These are phyloP conservation scores for Criorhina ranunculi DNA, from an alignment of 2,888 invertebrate species.

Conservation along the genomic window DNA sequence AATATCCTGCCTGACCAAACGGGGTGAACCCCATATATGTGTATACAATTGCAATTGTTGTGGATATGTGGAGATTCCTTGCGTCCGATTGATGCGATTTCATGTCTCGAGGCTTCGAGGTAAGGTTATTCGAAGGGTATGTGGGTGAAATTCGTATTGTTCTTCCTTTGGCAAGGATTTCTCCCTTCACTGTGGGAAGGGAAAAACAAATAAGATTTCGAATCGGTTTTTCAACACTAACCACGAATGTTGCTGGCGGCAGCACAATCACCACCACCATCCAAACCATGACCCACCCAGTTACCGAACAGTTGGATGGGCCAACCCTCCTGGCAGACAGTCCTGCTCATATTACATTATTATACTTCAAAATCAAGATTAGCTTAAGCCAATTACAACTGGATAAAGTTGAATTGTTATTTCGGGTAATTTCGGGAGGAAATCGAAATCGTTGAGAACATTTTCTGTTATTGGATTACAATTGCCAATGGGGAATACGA, in stretches of 20 bases:
- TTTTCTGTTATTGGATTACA: constrained; percentile 72
- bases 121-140: constrained; percentile 33
- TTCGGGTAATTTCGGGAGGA: constrained; percentile 75
- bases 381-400: constrained; percentile 76
- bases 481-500: constrained; percentile 66
- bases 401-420: constrained; percentile 77
- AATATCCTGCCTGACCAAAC: constrained; percentile 35
- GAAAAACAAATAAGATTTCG: constrained; percentile 70
- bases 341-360: constrained; percentile 75
- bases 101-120: constrained; percentile 48
- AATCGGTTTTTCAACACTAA: constrained; percentile 76
- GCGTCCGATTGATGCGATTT: constrained; percentile 59
- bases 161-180: constrained; percentile 48
- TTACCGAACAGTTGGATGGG: constrained; percentile 25
- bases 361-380: constrained; percentile 76
- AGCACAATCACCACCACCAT: constrained; percentile 38
- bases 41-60: constrained; percentile 25
- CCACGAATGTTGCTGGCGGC: constrained; percentile 72
- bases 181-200: constrained; percentile 44
- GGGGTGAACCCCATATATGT: not conserved
- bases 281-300: constrained; percentile 24
- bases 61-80: constrained; percentile 18
- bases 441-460: constrained; percentile 72
- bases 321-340: constrained; percentile 58
- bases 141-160: constrained; percentile 1